A percentile compares a stretch with the other conserved stretches of the same genome.
Conservation (phyloP, 2,888 invertebrate species). For the Drosophila lacicola region DNA sequence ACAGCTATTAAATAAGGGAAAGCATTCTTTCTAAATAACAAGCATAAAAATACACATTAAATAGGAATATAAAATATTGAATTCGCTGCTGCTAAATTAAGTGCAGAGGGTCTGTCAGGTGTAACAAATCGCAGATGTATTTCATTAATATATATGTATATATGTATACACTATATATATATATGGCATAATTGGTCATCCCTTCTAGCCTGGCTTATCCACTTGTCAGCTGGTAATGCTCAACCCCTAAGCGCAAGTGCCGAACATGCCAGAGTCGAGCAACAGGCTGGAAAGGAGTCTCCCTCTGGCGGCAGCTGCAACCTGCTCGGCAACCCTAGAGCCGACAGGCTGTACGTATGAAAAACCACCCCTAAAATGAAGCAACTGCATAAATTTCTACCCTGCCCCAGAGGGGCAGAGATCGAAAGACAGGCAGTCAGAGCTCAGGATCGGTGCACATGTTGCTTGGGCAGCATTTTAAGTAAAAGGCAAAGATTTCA, state of each 20-base stretch:
- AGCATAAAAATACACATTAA: not conserved
- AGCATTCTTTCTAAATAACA: too few relatives aligned
- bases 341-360: not conserved
- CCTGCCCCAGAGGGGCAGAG: conserved; percentile 62
- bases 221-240: conserved; percentile 54
- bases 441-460: conserved; percentile 61
- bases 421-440: conserved; percentile 43
- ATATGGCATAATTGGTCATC: conserved; percentile 40
- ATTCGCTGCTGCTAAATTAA: not conserved
- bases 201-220: conserved; percentile 41
- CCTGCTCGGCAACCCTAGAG: conserved; percentile 62
- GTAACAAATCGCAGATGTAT: conserved; percentile 36
- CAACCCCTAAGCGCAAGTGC: conserved; percentile 62
- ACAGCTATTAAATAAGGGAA: too few relatives aligned
- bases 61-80: too few relatives aligned
- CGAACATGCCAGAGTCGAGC: conserved; percentile 39
- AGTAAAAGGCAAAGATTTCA: conserved; percentile 74
- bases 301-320: conserved; percentile 67
- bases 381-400: conserved; percentile 74
- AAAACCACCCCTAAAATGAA: conserved; percentile 75
- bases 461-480: conserved; percentile 60
- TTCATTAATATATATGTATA: not conserved
- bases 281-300: conserved; percentile 45
- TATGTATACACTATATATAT: not conserved
- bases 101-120: conserved; percentile 1